A percentile compares a stretch with the other conserved stretches of the same genome.
Evolutionary conservation across 2,113 vertebrate genomes (phyloP).

Genomic region (Brienomyrus longianalis): DNA sequence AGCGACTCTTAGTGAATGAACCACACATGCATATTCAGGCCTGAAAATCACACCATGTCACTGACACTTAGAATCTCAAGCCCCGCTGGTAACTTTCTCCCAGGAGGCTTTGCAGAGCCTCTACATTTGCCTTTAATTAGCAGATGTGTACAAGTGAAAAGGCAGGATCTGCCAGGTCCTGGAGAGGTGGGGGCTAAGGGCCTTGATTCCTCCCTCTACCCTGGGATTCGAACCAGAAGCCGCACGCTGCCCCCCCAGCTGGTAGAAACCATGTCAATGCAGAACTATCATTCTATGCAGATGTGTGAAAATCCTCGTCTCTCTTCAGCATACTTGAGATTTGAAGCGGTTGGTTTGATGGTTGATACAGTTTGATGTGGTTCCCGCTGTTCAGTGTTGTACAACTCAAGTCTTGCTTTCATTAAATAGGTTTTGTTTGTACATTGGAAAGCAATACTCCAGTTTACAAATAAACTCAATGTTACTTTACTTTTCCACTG

Average conservation of each 20-base stretch:
- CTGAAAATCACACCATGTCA: background rate
- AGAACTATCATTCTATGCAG: background rate
- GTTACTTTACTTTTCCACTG: background rate
- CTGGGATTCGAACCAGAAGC: background rate
- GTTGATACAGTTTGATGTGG: background rate
- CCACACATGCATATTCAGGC: background rate
- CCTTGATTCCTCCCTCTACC: background rate
- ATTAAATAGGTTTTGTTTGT: background rate
- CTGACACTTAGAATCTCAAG: background rate
- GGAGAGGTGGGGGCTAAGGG: background rate
- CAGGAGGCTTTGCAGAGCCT: background rate
- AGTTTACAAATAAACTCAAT: slow-evolving; percentile 55
- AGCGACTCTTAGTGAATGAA: background rate
- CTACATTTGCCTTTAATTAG: background rate
- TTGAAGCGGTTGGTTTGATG: background rate
- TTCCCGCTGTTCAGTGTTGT: slow-evolving; percentile 45
- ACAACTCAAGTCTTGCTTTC: slow-evolving; percentile 47
- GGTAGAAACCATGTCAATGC: background rate
- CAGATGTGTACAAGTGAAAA: background rate
- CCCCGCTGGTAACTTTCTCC: background rate
- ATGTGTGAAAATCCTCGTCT: background rate
- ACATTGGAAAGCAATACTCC: slow-evolving; percentile 52
- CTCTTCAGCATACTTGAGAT: background rate
- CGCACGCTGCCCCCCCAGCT: background rate
- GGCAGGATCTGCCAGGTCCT: background rate